A percentile compares a stretch with the other conserved stretches of the same genome.
Evolutionary conservation across 2,113 vertebrate genomes (phyloP).

Genomic region (Corvus hawaiiensis): DNA sequence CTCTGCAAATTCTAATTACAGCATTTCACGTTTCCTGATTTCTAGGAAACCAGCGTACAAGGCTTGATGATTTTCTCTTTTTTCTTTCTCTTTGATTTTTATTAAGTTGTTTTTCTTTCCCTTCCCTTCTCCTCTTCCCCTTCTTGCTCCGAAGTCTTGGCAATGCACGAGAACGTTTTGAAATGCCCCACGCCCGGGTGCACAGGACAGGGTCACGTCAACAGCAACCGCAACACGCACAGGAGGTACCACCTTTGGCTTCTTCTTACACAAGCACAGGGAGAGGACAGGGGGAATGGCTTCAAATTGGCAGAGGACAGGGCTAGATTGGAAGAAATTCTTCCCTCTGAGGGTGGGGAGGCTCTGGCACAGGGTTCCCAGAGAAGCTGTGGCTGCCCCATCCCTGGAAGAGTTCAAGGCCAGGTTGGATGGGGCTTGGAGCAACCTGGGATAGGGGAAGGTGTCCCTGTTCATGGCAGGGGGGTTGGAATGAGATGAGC

Average conservation of each 20-base stretch:
- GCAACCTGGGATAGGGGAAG: too few relatives aligned
- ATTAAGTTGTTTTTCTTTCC: conserved; percentile 27
- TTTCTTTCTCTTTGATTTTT: conserved; percentile 19
- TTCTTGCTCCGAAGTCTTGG: conserved; percentile 79
- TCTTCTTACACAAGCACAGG: neutral
- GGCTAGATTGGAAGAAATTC: neutral
- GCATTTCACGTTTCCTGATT: neutral
- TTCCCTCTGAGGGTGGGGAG: neutral
- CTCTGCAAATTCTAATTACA: neutral
- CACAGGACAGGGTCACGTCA: conserved; percentile 97
- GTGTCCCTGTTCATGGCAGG: neutral
- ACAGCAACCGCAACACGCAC: conserved; percentile 99
- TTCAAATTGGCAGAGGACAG: neutral
- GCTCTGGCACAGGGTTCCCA: neutral
- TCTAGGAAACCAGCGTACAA: neutral
- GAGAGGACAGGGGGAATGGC: neutral
- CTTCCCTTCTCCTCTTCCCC: conserved; percentile 15
- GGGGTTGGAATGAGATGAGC: neutral
- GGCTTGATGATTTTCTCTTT: conserved; percentile 20
- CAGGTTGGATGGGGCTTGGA: accelerated
- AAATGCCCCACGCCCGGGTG: conserved; percentile 98
- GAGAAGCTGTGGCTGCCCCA: neutral
- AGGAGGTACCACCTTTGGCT: conserved; percentile 80
- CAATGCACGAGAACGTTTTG: conserved; percentile 98
- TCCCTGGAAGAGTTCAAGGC: neutral